Evolutionary conservation across 2,113 vertebrate genomes (phyloP), one percentile per base, ranked within the genome.

Genomic region (Columba livia): DNA sequence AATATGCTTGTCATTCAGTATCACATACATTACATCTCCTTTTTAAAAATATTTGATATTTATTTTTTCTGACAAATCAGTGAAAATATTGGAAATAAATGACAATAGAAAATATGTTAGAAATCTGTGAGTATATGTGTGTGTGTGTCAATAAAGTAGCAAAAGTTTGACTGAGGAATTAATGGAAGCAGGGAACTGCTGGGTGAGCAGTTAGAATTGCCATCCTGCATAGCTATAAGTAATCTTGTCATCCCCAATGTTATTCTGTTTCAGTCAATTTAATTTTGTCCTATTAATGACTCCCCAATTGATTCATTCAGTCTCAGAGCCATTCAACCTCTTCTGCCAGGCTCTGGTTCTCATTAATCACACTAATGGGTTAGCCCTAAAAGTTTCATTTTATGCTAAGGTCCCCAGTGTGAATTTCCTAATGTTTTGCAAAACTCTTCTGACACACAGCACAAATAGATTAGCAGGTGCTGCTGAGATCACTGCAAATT

Each of bases 321-420:
- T 75, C 53, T 88, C 61, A 80, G 20, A 65, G 65, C 40, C 77
- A 81, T 91, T 78, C 61, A 94, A 72, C 19, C 64, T 83, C 79
- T 93, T 70, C 58, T 90, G 60, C 72, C 16, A 93, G 57, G 36
- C 26, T 75, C 32, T 34, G 65, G 31, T 56, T 91, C 62, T 93
- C 94, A 94, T 97, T 92, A 94, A 81, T 94, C 64, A 90, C n/a
- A 85, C 44, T 90, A 94, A 96, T 51, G 74, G 29, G 51, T 78
- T 91, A 90, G 70, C 47, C 77, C 51, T 87, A 84, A 57, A 97
- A 94, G 71, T 79, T 82, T 83, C 8, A 44, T 62, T 94, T 90
- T 81, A 92, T 65, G 53, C 40, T 60, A 78, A 91, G 66, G 18
- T 62, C 60, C 57, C 64, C 79, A 38, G 73, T 71, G 71, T 54